These are phyloP conservation scores for Rhinoptilus africanus DNA, from an alignment of 2,113 vertebrate genomes.

Conservation along the genomic window DNA sequence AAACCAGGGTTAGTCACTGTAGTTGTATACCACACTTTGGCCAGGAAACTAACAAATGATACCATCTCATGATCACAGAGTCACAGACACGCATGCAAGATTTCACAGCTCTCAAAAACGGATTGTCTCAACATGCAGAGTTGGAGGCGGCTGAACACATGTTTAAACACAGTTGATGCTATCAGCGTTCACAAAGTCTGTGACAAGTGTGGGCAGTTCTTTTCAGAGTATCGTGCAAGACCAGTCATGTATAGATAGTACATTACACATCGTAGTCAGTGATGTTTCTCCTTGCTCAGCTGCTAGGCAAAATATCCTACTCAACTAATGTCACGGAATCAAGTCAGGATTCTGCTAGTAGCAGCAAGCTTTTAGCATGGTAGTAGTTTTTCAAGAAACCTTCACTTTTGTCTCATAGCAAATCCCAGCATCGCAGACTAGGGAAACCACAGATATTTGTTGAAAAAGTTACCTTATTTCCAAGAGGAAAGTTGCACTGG, in stretches of 20 bases:
- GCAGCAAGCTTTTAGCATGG: background rate
- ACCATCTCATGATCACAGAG: constrained; percentile 1
- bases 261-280: background rate
- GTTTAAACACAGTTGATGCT: constrained; percentile 47
- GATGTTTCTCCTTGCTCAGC: background rate
- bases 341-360: background rate
- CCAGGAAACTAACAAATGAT: background rate
- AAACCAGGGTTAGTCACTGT: background rate
- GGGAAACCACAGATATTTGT: background rate
- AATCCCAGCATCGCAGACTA: background rate
- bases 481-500: background rate
- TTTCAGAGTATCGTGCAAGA: background rate
- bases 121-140: constrained; percentile 43
- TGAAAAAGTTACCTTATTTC: background rate
- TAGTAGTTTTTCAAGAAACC: background rate
- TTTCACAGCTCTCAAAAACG: background rate
- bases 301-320: background rate
- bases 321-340: background rate
- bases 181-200: background rate
- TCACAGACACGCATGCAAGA: background rate
- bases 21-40: background rate
- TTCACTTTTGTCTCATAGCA: background rate
- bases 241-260: background rate
- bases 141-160: constrained; percentile 32
- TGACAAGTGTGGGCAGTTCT: constrained; percentile 55